Conservation (phyloP, 2,797 vertebrate genomes). For the Lacerta agilis region DNA sequence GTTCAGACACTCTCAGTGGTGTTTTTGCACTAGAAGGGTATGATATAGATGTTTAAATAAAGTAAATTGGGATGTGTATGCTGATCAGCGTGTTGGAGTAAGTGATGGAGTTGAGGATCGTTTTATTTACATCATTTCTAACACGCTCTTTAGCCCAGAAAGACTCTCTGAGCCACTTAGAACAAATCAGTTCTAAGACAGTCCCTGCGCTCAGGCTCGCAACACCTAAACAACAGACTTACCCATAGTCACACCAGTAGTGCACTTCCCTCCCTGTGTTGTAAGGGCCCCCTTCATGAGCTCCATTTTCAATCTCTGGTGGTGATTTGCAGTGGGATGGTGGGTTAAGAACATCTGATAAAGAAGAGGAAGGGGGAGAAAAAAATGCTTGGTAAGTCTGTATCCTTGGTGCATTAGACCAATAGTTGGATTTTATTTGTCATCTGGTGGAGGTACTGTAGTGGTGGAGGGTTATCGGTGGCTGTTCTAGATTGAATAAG, state of each 20-base stretch:
- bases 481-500: neutral
- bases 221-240: slow-evolving; percentile 52
- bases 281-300: slow-evolving; percentile 74
- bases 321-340: slow-evolving; percentile 69
- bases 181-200: too few relatives aligned
- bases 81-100: neutral
- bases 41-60: too few relatives aligned
- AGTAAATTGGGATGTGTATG: neutral
- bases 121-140: too few relatives aligned
- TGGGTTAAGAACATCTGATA: slow-evolving; percentile 52
- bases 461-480: neutral
- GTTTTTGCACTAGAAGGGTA: too few relatives aligned
- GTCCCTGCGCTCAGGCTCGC: too few relatives aligned
- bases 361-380: slow-evolving; percentile 1
- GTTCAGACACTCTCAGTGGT: too few relatives aligned
- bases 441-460: neutral
- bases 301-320: slow-evolving; percentile 71
- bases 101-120: neutral
- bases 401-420: neutral
- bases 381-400: neutral
- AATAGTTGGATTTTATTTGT: neutral
- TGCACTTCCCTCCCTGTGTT: slow-evolving; percentile 72
- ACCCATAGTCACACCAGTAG: slow-evolving; percentile 83
- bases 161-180: too few relatives aligned
- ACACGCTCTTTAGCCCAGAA: too few relatives aligned